Evolutionary conservation across 2,797 vertebrate genomes (phyloP).

Genomic region (Hephaestus fuliginosus): DNA sequence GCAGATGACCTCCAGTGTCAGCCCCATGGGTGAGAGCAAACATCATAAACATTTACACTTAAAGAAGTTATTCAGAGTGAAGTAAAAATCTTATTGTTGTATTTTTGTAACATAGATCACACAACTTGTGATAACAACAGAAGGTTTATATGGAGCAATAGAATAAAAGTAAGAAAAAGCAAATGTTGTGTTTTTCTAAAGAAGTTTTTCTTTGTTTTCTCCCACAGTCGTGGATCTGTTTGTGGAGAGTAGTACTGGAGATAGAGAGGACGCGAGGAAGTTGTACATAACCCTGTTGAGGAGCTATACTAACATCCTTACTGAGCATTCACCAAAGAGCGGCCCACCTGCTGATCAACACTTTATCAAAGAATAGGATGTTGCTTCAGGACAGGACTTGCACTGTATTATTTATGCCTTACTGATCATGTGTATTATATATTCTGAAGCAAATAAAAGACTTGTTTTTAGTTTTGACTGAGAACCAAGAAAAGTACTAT

Average conservation of each 20-base stretch:
- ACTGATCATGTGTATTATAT: conserved; percentile 37
- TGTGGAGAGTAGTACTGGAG: conserved; percentile 60
- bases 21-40: conserved; percentile 85
- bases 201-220: background rate
- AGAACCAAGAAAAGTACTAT: conserved; percentile 5
- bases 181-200: conserved; percentile 4
- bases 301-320: background rate
- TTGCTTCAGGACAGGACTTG: conserved; percentile 44
- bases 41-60: fast-evolving
- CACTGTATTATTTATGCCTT: conserved; percentile 65
- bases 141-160: background rate
- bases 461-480: conserved; percentile 36
- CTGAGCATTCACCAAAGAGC: conserved; percentile 24
- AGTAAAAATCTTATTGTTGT: background rate
- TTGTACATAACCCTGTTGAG: background rate
- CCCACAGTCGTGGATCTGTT: conserved; percentile 66
- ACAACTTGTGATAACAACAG: background rate
- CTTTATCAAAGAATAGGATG: conserved; percentile 12
- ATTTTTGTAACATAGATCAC: background rate
- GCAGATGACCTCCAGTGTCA: conserved; percentile 88
- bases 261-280: conserved; percentile 2
- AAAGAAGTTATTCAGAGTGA: background rate
- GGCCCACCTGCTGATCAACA: conserved; percentile 12
- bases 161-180: background rate
- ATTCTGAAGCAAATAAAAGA: conserved; percentile 52